phyloP scores from a whole-genome alignment of 2,797 vertebrate genomes.

The Alca torda region DNA sequence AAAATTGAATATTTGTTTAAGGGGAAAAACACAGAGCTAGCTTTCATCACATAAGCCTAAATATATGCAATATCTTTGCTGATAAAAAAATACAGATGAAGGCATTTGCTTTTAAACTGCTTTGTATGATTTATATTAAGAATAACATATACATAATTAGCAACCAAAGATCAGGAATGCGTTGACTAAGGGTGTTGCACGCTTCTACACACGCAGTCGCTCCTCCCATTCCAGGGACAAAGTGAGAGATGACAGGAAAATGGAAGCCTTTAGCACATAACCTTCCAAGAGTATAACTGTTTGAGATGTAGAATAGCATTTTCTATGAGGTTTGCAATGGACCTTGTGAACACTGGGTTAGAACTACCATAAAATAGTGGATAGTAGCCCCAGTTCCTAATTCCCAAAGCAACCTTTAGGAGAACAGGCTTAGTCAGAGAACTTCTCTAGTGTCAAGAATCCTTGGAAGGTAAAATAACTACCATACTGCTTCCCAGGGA shows the following conservation, averaged over 20 bases:
- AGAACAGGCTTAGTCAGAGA: neutral
- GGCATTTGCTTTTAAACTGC: neutral
- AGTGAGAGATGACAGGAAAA: neutral
- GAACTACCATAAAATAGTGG: neutral
- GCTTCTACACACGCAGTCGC: neutral
- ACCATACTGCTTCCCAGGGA: neutral
- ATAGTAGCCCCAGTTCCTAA: neutral
- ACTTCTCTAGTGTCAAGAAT: neutral
- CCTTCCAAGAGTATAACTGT: neutral
- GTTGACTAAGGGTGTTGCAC: neutral
- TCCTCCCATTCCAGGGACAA: neutral
- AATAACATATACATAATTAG: neutral
- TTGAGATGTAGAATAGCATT: neutral
- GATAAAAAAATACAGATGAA: accelerated
- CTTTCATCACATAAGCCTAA: neutral
- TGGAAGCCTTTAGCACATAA: neutral
- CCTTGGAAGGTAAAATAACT: neutral
- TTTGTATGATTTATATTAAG: neutral
- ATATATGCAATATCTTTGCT: neutral
- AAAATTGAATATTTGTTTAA: neutral
- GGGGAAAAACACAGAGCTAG: accelerated
- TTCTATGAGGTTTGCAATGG: neutral
- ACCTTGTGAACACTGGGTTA: neutral
- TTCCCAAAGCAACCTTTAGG: neutral
- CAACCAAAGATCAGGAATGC: neutral